Conservation (phyloP, 1,140 invertebrate species). For the Frieseomelitta varia region DNA sequence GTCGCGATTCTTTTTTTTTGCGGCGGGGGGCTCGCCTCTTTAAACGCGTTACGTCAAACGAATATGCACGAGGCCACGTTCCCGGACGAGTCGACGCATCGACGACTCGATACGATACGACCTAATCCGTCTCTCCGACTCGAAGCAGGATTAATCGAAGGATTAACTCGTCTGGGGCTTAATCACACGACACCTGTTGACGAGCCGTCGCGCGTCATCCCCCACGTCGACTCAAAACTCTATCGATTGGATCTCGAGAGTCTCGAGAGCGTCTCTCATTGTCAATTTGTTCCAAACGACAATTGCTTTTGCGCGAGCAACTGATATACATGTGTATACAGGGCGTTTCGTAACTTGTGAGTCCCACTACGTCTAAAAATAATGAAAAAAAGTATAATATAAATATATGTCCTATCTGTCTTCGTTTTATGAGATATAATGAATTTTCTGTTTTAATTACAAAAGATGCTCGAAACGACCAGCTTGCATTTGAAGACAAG, state of each 20-base stretch:
- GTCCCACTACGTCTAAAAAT: too few species aligned
- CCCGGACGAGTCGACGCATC: neutral
- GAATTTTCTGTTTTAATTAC: too few species aligned
- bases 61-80: neutral
- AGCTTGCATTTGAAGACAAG: too few species aligned
- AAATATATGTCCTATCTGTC: too few species aligned
- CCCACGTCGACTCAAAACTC: neutral
- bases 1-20: neutral
- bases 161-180: neutral
- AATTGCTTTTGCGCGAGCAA: too few species aligned
- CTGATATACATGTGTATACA: too few species aligned
- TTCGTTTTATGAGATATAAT: too few species aligned
- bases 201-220: too few species aligned
- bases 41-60: neutral
- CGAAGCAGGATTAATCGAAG: neutral
- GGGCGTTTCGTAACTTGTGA: too few species aligned
- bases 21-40: neutral
- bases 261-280: neutral
- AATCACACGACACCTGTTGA: conserved; percentile 23
- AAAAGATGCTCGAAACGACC: too few species aligned
- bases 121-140: neutral
- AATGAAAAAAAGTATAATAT: too few species aligned
- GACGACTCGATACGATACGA: neutral
- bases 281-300: conserved; percentile 10
- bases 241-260: neutral